A percentile compares a stretch with the other conserved stretches of the same genome.
Conservation (phyloP, 2,797 vertebrate genomes). For the Oceanodroma leucorhoa region DNA sequence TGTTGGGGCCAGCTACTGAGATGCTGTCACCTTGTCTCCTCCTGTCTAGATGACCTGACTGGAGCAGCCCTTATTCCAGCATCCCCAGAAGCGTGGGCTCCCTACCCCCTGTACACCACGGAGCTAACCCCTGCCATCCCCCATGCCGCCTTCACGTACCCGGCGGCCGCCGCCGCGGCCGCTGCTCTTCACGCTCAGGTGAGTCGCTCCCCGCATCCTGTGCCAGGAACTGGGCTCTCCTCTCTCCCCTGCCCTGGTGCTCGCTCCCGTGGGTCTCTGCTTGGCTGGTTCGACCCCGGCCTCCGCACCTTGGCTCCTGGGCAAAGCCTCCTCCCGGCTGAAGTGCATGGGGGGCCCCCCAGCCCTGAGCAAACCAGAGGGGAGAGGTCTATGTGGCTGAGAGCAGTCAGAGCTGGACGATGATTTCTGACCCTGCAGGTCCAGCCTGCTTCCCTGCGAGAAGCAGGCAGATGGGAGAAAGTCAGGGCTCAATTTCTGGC, state of each 20-base stretch:
- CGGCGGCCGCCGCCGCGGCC: slow-evolving; percentile 88
- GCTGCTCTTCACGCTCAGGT: slow-evolving; percentile 97
- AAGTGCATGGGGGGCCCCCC: not conserved
- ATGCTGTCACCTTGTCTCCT: not conserved
- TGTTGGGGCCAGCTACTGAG: not conserved
- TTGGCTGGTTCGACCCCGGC: not conserved
- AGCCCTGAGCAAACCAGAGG: accelerated
- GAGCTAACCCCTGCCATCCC: slow-evolving; percentile 95
- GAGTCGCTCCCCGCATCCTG: not conserved
- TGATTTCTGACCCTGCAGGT: not conserved
- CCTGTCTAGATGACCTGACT: slow-evolving; percentile 89
- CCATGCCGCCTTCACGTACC: slow-evolving; percentile 94
- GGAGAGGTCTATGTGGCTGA: accelerated
- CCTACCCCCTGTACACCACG: slow-evolving; percentile 94
- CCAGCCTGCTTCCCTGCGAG: not conserved
- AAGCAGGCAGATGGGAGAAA: not conserved
- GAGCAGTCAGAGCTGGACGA: not conserved
- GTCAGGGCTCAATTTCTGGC: not conserved
- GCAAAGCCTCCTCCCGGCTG: not conserved
- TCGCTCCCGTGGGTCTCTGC: accelerated
- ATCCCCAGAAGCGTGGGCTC: slow-evolving; percentile 94
- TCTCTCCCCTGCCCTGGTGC: not conserved
- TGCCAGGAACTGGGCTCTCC: not conserved
- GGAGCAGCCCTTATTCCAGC: slow-evolving; percentile 96
- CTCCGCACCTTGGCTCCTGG: not conserved